A percentile compares a stretch with the other conserved stretches of the same genome.
Conservation (phyloP, 2,888 invertebrate species). For the Xiphydria camelus region DNA sequence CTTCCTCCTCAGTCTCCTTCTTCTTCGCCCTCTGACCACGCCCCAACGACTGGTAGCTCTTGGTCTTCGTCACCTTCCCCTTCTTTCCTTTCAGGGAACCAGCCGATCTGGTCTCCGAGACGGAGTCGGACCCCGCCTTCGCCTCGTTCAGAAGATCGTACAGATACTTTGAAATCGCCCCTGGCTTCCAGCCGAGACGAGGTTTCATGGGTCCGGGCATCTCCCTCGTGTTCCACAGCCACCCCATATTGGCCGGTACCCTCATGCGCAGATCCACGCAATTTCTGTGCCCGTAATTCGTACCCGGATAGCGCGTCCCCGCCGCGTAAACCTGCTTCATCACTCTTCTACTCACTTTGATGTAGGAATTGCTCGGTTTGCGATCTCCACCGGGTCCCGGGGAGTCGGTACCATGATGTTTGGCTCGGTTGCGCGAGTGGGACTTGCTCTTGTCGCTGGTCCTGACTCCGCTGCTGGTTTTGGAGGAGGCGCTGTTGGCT, state of each 20-base stretch:
- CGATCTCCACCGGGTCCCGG: slow-evolving; percentile 15
- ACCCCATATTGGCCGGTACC: slow-evolving; percentile 42
- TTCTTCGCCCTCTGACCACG: slow-evolving; percentile 16
- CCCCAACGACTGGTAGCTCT: slow-evolving; percentile 19
- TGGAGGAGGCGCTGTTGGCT: background rate
- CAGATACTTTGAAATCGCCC: slow-evolving; percentile 35
- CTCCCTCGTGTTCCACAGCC: slow-evolving; percentile 36
- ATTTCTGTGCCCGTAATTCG: slow-evolving; percentile 37
- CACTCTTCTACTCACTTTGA: slow-evolving; percentile 24
- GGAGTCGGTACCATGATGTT: slow-evolving; percentile 1
- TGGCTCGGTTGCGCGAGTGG: slow-evolving; percentile 1
- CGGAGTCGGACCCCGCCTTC: slow-evolving; percentile 23
- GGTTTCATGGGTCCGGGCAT: slow-evolving; percentile 29
- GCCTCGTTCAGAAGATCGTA: slow-evolving; percentile 34
- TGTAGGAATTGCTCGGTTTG: slow-evolving; percentile 7
- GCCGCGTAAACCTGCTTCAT: slow-evolving; percentile 23
- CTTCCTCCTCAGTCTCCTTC: slow-evolving; percentile 17
- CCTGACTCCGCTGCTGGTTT: background rate
- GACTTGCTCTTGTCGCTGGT: slow-evolving; percentile 1
- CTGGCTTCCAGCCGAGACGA: slow-evolving; percentile 40
- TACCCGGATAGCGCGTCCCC: slow-evolving; percentile 19
- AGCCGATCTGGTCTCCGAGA: slow-evolving; percentile 11
- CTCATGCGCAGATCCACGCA: slow-evolving; percentile 33
- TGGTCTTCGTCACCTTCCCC: slow-evolving; percentile 19
- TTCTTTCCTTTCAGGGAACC: slow-evolving; percentile 23